Evolutionary conservation across 2,888 invertebrate genomes (phyloP), one percentile per base, ranked within the genome.

Genomic region (Dicroscelio sp.): DNA sequence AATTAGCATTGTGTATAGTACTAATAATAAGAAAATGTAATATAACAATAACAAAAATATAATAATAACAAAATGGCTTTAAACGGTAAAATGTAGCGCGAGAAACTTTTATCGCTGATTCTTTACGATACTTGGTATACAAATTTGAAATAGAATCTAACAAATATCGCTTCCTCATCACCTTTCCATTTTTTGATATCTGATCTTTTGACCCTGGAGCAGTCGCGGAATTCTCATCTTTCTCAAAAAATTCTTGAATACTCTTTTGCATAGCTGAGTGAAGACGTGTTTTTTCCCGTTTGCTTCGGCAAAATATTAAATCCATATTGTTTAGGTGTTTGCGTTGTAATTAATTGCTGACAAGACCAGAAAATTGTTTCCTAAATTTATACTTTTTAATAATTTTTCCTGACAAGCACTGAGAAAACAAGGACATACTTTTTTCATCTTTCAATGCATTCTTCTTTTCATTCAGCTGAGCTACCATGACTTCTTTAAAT

Each of bases 141-240:
- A 90, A 83, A 76, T 83, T 90, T 43, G 75, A 27, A 6, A 90
- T n/a, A 23, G 76, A 69, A 83, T 90, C 80, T 43, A 58, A 23
- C 52, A 86, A 86, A 76, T 69, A 86, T 33, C 82, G 33, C 25
- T 89, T 89, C 69, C 86, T 73, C 33, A 76, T 71, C 35, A 33
- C 55, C 27, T 60, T 63, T 23, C 83, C 83, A 83, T 52, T 63
- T 63, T 73, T 86, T 14, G 31, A 38, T 25, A 90, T 86, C 33
- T 63, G 35, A 31, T 90, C 82, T n/a, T 86, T 82, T 35, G 48
- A 43, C 30, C 90, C 86, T 25, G 90, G 86, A 27, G 86, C 83
- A 38, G 38, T 63, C 48, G 79, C 52, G 33, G 86, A 86, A 79
- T 90, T 90, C 35, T 75, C 86, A 73, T 90, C 79, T 71, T 67